phyloP scores from a whole-genome alignment of 1,140 invertebrate species.

The Periplaneta americana region DNA sequence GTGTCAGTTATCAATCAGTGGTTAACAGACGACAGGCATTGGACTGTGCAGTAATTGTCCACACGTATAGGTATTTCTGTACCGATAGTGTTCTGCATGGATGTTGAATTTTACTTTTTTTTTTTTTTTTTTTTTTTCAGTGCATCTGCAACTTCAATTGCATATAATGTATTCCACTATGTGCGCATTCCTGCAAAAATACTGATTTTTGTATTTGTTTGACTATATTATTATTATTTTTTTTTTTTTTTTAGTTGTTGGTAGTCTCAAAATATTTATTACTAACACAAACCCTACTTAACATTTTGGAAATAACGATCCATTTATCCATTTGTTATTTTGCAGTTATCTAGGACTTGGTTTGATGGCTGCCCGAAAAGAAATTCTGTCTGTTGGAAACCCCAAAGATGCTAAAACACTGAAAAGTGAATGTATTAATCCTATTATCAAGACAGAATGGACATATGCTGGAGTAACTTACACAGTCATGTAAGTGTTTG shows the following conservation, averaged over 20 bases:
- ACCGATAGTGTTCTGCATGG: too few species aligned
- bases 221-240: too few species aligned
- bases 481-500: conserved; percentile 43
- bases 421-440: conserved; percentile 70
- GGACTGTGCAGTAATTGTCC: too few species aligned
- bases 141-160: too few species aligned
- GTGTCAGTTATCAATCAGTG: too few species aligned
- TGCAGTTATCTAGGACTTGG: conserved; percentile 84
- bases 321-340: conserved; percentile 21
- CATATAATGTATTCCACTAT: too few species aligned
- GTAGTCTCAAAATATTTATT: not conserved
- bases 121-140: too few species aligned
- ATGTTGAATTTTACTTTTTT: too few species aligned
- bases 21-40: too few species aligned
- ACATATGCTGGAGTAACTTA: conserved; percentile 54
- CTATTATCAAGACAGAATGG: conserved; percentile 60
- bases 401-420: conserved; percentile 41
- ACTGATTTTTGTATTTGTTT: too few species aligned
- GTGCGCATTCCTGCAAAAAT: too few species aligned
- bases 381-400: conserved; percentile 57
- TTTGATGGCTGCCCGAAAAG: conserved; percentile 79
- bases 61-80: too few species aligned
- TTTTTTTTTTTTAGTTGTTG: not conserved
- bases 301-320: not conserved
- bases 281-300: not conserved